A percentile compares a stretch with the other conserved stretches of the same genome.
phyloP scores from a whole-genome alignment of 30 jellyfish, hydroid and myxozoan species.

The Cassiopea xamachana region DNA sequence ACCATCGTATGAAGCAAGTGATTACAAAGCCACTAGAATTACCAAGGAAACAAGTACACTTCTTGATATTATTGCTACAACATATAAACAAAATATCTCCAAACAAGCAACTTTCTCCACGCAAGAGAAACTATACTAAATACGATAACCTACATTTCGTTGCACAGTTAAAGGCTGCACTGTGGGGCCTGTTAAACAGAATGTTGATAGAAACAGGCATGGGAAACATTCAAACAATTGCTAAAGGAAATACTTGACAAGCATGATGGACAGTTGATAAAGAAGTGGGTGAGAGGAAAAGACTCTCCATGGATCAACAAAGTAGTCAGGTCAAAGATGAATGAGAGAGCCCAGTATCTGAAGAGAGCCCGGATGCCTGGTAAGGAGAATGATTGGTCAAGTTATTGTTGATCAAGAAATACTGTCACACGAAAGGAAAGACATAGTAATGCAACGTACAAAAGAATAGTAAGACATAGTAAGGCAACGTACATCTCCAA shows the following conservation, averaged over 20 bases:
- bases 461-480: background rate
- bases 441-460: background rate
- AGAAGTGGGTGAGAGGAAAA: background rate
- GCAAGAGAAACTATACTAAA: background rate
- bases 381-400: too few relatives aligned
- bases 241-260: background rate
- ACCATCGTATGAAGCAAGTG: background rate
- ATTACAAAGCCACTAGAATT: background rate
- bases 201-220: background rate
- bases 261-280: background rate
- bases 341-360: too few relatives aligned
- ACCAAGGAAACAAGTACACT: background rate
- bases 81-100: background rate
- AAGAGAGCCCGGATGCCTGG: too few relatives aligned
- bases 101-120: too few relatives aligned
- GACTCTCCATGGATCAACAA: background rate
- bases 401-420: background rate
- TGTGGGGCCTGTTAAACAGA: background rate
- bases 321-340: too few relatives aligned
- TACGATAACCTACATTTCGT: background rate
- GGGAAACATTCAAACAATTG: background rate
- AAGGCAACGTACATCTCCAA: background rate
- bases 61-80: background rate
- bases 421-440: background rate
- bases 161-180: background rate